phyloP scores from a whole-genome alignment of 37 sponge, comb jelly and placozoan genomes.

The Agelas oroides region DNA sequence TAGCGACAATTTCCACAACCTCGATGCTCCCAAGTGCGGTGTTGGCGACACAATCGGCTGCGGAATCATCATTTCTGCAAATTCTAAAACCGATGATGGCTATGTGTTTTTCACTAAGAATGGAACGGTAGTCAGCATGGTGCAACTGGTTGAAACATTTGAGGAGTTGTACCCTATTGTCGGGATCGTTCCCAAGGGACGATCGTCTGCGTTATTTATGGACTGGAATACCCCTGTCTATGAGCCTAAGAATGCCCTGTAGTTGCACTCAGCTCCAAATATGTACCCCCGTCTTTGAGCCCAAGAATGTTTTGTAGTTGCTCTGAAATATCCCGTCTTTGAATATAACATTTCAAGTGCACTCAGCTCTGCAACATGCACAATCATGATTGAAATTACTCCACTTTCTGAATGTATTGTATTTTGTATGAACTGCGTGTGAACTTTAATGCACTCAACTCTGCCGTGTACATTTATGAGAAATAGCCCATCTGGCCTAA shows the following conservation, averaged over 20 bases:
- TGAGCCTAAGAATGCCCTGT: conserved; percentile 36
- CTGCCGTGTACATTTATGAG: no score
- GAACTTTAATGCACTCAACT: no score
- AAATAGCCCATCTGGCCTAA: no score
- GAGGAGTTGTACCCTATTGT: conserved; percentile 66
- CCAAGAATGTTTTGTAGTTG: no score
- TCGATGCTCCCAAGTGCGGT: conserved; percentile 8
- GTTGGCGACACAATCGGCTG: conserved; percentile 67
- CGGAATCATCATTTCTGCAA: conserved; percentile 25
- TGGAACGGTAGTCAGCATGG: conserved; percentile 24
- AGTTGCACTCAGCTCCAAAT: no score
- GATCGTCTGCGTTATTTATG: conserved; percentile 47
- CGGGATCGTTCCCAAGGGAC: conserved; percentile 34
- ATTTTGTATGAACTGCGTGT: no score
- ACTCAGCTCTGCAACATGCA: no score
- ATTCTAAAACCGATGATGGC: background rate
- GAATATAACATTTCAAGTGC: no score
- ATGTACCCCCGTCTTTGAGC: no score
- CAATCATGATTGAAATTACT: no score
- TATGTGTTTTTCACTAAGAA: conserved; percentile 64
- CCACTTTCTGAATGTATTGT: no score
- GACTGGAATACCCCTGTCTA: conserved; percentile 51
- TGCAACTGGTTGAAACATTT: conserved; percentile 18
- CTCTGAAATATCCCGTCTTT: no score
- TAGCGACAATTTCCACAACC: conserved; percentile 12